Base-by-base conservation (phyloP, 2,113 vertebrate species). In the Colius striatus region DNA sequence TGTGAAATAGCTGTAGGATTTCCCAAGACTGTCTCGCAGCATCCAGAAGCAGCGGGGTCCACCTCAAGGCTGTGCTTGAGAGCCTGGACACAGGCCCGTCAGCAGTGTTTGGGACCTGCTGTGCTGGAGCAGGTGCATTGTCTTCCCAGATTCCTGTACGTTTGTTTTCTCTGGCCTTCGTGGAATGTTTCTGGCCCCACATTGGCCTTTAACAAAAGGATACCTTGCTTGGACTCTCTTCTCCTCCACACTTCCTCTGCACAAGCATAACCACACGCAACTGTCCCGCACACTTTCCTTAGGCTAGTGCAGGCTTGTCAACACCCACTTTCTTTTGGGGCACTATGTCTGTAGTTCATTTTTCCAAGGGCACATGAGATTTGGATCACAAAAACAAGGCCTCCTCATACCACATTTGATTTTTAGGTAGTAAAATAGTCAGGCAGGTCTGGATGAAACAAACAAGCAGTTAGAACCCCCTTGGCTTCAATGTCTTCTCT, bases 321-420 rank as follows among this genome's bases (percentile, higher is more conserved):
- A 73, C 51, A 90, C 25, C 22, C 36, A 57, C 43, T 94, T 92
- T 61, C 86, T 95, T 83, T 63, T 80, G 38, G 76, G 68, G 48
- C 68, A 58, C 29, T 66, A 1, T 81, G 72, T 90, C 79, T 55
- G 27, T 58, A 57, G 74, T 82, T 87, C 82, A 85, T 15, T 90
- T 87, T 41, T 83, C 66, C 63, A 89, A 84, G 51, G 72, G 51
- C 38, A 71, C 32, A 23, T 62, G 63, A 90, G 72, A 90, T 94
- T 55, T 79, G 84, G 19, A 94, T 87, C 77, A 89, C 32, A 75
- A 74, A 89, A 75, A 7, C 68, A 84, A 77, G 74, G 63, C 17
- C 54, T 11, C 75, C 63, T 83, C 77, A 87, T 82, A 82, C 26
- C 32, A 55, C 25, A 19, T 91, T 75, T 92, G 95, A 86, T 93